Conservation (phyloP, 2,797 vertebrate genomes). For the Delichon dasypus region DNA sequence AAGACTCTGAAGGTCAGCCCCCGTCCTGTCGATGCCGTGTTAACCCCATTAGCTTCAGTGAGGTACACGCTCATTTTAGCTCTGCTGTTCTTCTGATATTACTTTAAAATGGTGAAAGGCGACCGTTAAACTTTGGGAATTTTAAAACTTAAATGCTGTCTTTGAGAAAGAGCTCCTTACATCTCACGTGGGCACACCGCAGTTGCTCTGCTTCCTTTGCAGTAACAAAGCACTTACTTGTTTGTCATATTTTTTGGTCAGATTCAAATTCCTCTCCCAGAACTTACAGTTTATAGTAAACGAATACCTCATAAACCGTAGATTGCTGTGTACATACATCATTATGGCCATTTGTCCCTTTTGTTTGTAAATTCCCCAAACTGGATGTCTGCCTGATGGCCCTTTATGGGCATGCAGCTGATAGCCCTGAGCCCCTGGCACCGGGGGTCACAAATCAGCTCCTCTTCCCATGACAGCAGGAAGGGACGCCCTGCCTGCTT, state of each 20-base stretch:
- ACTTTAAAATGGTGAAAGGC: not conserved
- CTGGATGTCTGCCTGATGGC: not conserved
- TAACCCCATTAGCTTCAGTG: not conserved
- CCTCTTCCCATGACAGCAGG: not conserved
- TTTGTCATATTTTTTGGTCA: not conserved
- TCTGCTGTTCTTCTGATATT: not conserved
- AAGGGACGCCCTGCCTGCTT: not conserved
- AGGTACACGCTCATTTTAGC: not conserved
- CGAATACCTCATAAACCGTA: not conserved
- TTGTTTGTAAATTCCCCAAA: conserved; percentile 1
- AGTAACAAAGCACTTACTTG: not conserved
- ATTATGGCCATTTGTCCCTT: conserved; percentile 10
- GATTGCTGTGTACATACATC: not conserved
- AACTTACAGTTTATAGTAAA: not conserved
- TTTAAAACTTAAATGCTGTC: not conserved
- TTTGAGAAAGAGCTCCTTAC: not conserved
- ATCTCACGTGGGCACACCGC: not conserved
- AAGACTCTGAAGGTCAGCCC: not conserved
- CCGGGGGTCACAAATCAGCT: not conserved
- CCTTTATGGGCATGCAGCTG: not conserved
- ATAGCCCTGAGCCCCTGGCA: not conserved
- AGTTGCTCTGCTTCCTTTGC: not conserved
- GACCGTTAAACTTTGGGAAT: not conserved
- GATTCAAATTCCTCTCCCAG: not conserved
- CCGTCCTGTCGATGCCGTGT: not conserved